These are phyloP conservation scores for Hydra vulgaris DNA, from an alignment of 30 jellyfish, hydroid and myxozoan species.

Conservation along the genomic window DNA sequence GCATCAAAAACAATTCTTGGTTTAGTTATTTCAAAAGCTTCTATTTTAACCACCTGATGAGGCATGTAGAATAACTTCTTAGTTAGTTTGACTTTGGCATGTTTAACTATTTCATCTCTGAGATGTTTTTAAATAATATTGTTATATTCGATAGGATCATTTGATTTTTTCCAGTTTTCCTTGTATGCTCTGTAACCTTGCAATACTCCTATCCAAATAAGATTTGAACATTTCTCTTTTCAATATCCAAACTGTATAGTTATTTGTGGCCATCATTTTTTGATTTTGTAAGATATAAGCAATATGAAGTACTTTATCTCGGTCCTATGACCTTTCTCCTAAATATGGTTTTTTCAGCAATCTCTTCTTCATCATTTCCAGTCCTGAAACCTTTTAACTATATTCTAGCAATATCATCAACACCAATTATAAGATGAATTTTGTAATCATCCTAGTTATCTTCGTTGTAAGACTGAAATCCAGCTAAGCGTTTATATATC, in stretches of 20 bases:
- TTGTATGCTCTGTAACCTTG: background rate
- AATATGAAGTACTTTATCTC: constrained; percentile 1
- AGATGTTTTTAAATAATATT: too few species aligned
- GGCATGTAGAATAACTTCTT: too few species aligned
- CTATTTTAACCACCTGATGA: too few species aligned
- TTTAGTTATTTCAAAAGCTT: too few species aligned
- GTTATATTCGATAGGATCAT: background rate
- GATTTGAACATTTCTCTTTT: background rate
- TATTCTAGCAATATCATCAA: constrained; percentile 35
- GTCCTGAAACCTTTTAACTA: background rate
- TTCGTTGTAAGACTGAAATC: constrained; percentile 24
- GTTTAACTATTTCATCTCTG: too few species aligned
- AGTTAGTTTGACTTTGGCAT: too few species aligned
- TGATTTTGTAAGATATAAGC: constrained; percentile 9
- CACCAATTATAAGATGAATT: constrained; percentile 31
- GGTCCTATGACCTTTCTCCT: constrained; percentile 72
- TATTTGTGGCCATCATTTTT: constrained; percentile 49
- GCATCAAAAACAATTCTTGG: too few species aligned
- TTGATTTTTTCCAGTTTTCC: background rate
- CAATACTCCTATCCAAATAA: background rate
- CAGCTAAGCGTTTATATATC: constrained; percentile 43
- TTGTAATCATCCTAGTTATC: constrained; percentile 27
- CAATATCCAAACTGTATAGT: constrained; percentile 47
- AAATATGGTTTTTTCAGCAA: constrained; percentile 57
- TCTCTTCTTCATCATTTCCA: constrained; percentile 1